Evolutionary conservation across 2,113 vertebrate species (phyloP), one percentile per base, ranked within the genome.

Genomic region (Grammomys surdaster): DNA sequence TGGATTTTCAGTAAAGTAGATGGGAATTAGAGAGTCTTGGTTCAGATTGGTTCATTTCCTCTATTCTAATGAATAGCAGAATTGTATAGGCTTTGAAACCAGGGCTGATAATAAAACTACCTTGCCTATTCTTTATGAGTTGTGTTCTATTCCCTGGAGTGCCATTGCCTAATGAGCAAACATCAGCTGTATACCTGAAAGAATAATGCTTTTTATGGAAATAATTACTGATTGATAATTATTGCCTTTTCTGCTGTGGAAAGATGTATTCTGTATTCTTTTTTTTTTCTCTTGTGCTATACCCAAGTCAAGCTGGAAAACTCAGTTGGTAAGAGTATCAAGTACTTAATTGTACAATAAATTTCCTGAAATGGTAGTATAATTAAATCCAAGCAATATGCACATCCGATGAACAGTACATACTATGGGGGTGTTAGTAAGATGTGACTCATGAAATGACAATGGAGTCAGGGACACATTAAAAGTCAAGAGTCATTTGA

Each of bases 161-260:
- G 75, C 20, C 16, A 56, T 96, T 84, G 89, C 92, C 92, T 97
- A 98, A 98, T 97, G 98, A 98, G 97, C 88, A 97, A 95, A 96
- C 76, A 73, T 96, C 97, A 97, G 96, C 94, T 97, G 69, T 92
- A 88, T 82, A 92, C 65, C 63, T 96, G 81, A 82, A 97, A 97
- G 95, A 87, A 70, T 89, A 96, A 92, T 96, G 98, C 69, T 96
- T 98, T 95, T 97, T 86, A 43, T 94, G 88, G 95, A 97, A 97
- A 97, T 69, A 96, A 97, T 97, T 97, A 84, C 87, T 91, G 43
- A 95, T 93, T 97, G 98, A 90, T 97, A 90, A 97, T 36, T 58
- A 91, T 69, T 65, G 84, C 72, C 93, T 93, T 89, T 87, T 94
- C 92, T 93, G 86, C 70, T 11, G 58, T 96, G 92, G 82, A 89